phyloP scores from a whole-genome alignment of 2,113 vertebrate species.

The Paramormyrops kingsleyae region DNA sequence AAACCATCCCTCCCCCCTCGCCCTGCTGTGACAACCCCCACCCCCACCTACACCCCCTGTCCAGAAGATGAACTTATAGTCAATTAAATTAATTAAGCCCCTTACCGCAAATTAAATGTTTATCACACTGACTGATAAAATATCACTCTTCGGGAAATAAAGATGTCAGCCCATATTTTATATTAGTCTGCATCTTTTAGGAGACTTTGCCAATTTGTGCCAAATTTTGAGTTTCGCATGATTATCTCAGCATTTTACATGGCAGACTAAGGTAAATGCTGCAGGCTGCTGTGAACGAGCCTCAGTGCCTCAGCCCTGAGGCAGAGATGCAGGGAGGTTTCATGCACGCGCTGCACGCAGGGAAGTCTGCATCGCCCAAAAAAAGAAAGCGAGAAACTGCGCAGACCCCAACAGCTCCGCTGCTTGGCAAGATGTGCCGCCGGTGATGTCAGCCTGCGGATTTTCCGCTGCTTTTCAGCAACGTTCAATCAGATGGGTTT shows the following conservation, averaged over 20 bases:
- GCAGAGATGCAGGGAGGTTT: background rate
- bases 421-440: background rate
- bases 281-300: background rate
- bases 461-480: background rate
- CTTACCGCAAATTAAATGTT: background rate
- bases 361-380: background rate
- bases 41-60: background rate
- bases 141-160: background rate
- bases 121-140: background rate
- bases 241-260: background rate
- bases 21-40: too few species aligned
- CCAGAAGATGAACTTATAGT: background rate
- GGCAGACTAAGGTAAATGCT: background rate
- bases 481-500: background rate
- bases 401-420: background rate
- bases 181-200: background rate
- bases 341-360: background rate
- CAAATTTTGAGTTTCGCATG: background rate
- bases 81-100: background rate
- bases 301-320: background rate
- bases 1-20: too few species aligned
- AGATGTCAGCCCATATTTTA: background rate
- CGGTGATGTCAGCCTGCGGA: background rate
- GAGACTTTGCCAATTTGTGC: background rate
- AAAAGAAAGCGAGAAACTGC: too few species aligned